Conservation (phyloP, 1,140 invertebrate species). For the Chlorops oryzae region DNA sequence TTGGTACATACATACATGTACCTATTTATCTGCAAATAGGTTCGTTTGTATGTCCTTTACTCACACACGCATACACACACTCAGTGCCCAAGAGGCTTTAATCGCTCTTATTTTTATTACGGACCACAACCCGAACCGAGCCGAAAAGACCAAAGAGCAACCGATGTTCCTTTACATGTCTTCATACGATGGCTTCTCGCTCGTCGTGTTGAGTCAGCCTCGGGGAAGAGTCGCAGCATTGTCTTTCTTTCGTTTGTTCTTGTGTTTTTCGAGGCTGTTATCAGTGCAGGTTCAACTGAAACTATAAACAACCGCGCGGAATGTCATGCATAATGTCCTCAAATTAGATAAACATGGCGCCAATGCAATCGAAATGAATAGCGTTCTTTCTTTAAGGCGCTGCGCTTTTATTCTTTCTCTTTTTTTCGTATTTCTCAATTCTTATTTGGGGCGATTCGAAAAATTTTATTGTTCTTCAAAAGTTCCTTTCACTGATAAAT, state of each 20-base stretch:
- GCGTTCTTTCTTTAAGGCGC: too few relatives aligned
- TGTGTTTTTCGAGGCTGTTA: conserved; percentile 22
- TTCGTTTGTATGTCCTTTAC: too few relatives aligned
- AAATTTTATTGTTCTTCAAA: too few relatives aligned
- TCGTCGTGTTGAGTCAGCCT: conserved; percentile 17
- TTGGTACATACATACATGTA: too few relatives aligned
- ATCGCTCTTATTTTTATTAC: conserved; percentile 18
- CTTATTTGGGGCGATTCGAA: too few relatives aligned
- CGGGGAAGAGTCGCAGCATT: neutral
- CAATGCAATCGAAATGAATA: conserved; percentile 49
- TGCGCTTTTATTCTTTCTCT: too few relatives aligned
- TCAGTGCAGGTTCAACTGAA: conserved; percentile 49
- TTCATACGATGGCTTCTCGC: conserved; percentile 14
- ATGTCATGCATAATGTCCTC: conserved; percentile 49
- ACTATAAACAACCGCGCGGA: conserved; percentile 48
- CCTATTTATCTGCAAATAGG: too few relatives aligned
- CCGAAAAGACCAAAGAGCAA: conserved; percentile 3
- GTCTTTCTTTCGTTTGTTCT: conserved; percentile 8
- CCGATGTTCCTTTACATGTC: conserved; percentile 4
- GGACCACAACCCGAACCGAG: conserved; percentile 20
- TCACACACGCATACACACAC: too few relatives aligned
- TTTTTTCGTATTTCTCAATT: too few relatives aligned
- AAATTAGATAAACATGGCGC: conserved; percentile 49
- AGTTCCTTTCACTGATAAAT: too few relatives aligned
- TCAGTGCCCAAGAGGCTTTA: neutral